Base-by-base conservation (phyloP, 2,888 invertebrate species). In the Diadegma fenestrale region DNA sequence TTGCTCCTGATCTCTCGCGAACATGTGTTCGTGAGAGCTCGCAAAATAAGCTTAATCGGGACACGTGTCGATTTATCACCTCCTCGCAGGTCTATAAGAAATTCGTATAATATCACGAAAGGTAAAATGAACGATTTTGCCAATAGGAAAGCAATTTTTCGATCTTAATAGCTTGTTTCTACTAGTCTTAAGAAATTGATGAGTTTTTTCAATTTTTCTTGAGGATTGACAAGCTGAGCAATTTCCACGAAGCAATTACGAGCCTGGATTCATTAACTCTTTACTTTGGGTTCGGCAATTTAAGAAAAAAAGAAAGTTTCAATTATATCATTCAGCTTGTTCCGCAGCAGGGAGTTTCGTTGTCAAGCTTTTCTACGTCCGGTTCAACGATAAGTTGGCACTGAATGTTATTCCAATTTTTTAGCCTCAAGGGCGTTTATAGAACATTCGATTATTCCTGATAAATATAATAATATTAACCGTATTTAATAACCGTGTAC, bases 41-140 rank as follows among this genome's bases (percentile, higher is more conserved):
- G 48, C 61, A 69, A 78, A 79, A 41, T 37, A 41, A 12, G 26
- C 22, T 26, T 72, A 68, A 82, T 77, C 66, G 45, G 30, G 61
- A 48, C 78, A 41, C 51, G 45, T 58, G 77, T 61, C 78, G 61
- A 19, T 76, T 63, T 76, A 76, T 76, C 72, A 80, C 80, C 51
- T 72, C 33, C 12, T 7, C 37, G 19, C 75, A 12, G 19, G 33
- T 48, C 22, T 22, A n/a, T n/a, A 58, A 12, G n/a, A 61, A 41
- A 22, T 26, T n/a, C 5, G 30, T 5, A n/a, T n/a, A 72, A 41
- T 22, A 41, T 54, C 41, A 22, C 14, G 22, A 54, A 72, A 54
- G 0, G 54, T 22, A 7, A 14, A 68, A 68, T 45, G 26, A 43
- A 45, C 58, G 17, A 26, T 30, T 30, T 26, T 19, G 8, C 17